Percentiles rank a stretch among this genome's conserved stretches.
phyloP scores from a whole-genome alignment of 1,140 invertebrate species.

The Frieseomelitta varia region DNA sequence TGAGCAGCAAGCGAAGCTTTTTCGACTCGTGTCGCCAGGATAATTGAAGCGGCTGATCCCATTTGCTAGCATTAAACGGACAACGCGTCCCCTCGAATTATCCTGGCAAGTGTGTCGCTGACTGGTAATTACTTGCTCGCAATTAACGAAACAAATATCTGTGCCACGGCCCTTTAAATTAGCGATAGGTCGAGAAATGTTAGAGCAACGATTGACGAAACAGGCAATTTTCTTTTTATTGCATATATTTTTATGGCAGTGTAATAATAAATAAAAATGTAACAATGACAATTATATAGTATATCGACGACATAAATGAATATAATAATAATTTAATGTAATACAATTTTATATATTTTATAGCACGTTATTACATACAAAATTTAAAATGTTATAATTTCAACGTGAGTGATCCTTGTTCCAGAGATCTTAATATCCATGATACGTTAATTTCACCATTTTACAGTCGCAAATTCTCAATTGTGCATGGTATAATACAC shows the following conservation, averaged over 20 bases:
- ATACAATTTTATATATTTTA: no score
- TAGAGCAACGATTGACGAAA: no score
- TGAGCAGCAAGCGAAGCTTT: constrained; percentile 40
- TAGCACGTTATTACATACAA: no score
- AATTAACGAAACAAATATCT: constrained; percentile 40
- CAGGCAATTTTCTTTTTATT: no score
- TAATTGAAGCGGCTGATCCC: constrained; percentile 46
- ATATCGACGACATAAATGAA: no score
- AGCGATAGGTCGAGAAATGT: no score
- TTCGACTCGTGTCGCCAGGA: constrained; percentile 26
- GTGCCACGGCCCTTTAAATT: no score
- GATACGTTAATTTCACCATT: background rate
- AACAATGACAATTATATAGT: no score
- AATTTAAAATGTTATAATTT: background rate
- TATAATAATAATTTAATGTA: no score
- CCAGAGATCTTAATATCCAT: background rate
- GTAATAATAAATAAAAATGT: no score
- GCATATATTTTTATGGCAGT: no score
- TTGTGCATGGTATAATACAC: background rate
- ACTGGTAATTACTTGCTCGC: constrained; percentile 39
- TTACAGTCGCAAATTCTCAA: background rate
- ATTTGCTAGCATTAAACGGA: constrained; percentile 34
- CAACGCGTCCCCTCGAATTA: constrained; percentile 29
- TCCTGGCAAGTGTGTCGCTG: constrained; percentile 18
- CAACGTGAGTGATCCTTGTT: no score